Conservation (phyloP, 1,140 invertebrate species). For the Luehdorfia chinensis region DNA sequence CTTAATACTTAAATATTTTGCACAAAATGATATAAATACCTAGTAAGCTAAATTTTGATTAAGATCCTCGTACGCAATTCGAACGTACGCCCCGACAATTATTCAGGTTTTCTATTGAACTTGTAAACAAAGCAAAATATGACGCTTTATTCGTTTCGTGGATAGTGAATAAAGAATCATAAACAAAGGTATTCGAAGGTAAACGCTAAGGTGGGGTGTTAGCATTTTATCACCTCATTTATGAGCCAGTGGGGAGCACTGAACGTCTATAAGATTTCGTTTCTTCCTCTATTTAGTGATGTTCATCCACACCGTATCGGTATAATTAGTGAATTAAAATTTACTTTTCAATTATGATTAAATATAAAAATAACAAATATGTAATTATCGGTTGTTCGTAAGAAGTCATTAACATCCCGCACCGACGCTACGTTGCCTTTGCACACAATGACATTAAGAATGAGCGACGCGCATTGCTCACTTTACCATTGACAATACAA, state of each 20-base stretch:
- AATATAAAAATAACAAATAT: too few species aligned
- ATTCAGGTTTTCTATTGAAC: background rate
- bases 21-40: too few species aligned
- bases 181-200: conserved; percentile 44
- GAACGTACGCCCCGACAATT: background rate
- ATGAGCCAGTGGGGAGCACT: conserved; percentile 36
- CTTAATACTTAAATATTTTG: too few species aligned
- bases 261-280: conserved; percentile 37
- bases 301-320: too few species aligned
- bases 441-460: too few species aligned
- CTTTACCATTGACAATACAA: conserved; percentile 23
- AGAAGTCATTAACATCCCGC: too few species aligned
- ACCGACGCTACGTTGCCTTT: too few species aligned
- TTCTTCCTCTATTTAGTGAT: conserved; percentile 16
- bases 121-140: conserved; percentile 14
- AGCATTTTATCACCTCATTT: conserved; percentile 49
- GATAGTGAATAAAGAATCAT: conserved; percentile 27
- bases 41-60: too few species aligned
- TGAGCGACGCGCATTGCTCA: conserved; percentile 7
- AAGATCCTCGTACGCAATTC: too few species aligned
- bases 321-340: too few species aligned
- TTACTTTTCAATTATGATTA: too few species aligned
- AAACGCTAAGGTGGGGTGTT: conserved; percentile 38
- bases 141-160: conserved; percentile 18
- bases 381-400: too few species aligned